Conservation (phyloP, 2,888 invertebrate genomes). For the Xiphydria camelus region DNA sequence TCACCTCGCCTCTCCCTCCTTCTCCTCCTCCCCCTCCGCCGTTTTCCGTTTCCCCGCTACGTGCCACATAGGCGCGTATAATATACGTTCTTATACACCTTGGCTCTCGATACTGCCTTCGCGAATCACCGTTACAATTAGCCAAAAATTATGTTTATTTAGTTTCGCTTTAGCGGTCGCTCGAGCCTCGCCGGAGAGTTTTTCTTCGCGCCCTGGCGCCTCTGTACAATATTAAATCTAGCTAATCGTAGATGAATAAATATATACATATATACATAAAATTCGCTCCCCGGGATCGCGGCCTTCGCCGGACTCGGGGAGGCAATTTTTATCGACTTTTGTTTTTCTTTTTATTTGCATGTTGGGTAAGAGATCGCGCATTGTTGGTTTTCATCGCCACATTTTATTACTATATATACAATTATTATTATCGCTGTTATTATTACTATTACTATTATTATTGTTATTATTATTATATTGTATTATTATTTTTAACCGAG, state of each 20-base stretch:
- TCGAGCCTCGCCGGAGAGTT: slow-evolving; percentile 10
- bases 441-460: slow-evolving; percentile 18
- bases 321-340: slow-evolving; percentile 24
- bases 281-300: too few species aligned
- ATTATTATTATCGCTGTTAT: slow-evolving; percentile 8
- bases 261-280: too few species aligned
- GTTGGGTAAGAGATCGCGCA: slow-evolving; percentile 35
- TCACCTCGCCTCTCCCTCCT: too few species aligned
- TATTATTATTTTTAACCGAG: too few species aligned
- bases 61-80: too few species aligned
- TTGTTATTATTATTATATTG: slow-evolving; percentile 24
- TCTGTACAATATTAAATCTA: too few species aligned
- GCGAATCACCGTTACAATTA: slow-evolving; percentile 51
- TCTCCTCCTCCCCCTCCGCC: not conserved
- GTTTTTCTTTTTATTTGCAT: slow-evolving; percentile 46
- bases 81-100: too few species aligned
- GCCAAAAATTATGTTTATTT: slow-evolving; percentile 58
- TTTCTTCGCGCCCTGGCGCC: too few species aligned
- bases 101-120: too few species aligned
- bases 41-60: slow-evolving; percentile 12
- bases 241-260: too few species aligned
- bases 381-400: too few species aligned
- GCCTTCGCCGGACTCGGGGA: slow-evolving; percentile 1
- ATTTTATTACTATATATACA: too few species aligned
- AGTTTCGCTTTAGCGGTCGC: slow-evolving; percentile 34